Evolutionary conservation across 2,888 invertebrate species (phyloP), one percentile per base, ranked within the genome.

Genomic region (Phengaris alcon): DNA sequence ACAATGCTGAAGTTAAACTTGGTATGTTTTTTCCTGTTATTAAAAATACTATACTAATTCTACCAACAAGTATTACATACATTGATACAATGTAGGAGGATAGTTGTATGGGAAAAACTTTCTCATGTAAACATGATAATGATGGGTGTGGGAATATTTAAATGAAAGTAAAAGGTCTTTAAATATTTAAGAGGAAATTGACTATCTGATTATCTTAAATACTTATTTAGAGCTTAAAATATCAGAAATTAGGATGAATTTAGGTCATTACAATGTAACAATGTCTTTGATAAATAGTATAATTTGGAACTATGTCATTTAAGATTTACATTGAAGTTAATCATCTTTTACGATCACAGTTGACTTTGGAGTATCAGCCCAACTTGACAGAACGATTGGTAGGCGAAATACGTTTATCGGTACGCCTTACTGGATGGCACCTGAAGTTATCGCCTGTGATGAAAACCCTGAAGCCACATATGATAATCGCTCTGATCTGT

Each of bases 391-490:
- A 85, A 99, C 99, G 81, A 99, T 99, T 90, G 99, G 99, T 78
- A 95, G 99, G 83, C 95, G 99, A 85, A 99, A 99, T 93, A 99
- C 99, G 70, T 99, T 99, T 88, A 99, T 99, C 84, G 99, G 99
- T 80, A 98, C 98, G 22, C 98, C 98, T 9, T 98, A 98, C 88
- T 98, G 98, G 98, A 99, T 99, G 99, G 99, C 99, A 64, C 99
- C 99, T 3, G 99, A 99, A 94, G 99, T 99, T 73, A 99, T 99
- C 86, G 99, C 99, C 76, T 99, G 99, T 92, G 99, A 99, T 93
- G 99, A 99, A 93, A 99, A 99, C 93, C 98, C 99, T 73, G 99
- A 99, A 88, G 99, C 99, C 77, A 99, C 99, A 35, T 99, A 99
- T 87, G 99, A 99, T 93, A 99, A 99, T 94, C 96, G 98, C 84